Conservation (phyloP, 2,113 vertebrate species). For the Pao palembangensis region DNA sequence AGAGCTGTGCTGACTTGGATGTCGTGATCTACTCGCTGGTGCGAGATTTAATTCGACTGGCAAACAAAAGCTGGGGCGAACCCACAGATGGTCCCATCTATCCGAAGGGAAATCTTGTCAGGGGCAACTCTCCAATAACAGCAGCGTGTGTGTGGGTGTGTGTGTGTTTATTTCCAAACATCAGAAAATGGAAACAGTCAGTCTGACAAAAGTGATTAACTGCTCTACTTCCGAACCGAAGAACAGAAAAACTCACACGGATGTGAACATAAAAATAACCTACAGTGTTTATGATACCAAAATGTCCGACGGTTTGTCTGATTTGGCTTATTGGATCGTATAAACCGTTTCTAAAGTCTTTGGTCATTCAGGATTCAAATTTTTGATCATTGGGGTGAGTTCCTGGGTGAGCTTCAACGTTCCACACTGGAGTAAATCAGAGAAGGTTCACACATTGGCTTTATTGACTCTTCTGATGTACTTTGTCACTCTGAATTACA, state of each 20-base stretch:
- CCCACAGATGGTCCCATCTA: conserved; percentile 52
- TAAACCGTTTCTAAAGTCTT: too few relatives aligned
- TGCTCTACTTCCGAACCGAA: conserved; percentile 16
- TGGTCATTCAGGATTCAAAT: too few relatives aligned
- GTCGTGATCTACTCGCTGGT: conserved; percentile 42
- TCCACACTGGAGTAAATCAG: conserved; percentile 14
- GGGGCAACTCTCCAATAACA: conserved; percentile 33
- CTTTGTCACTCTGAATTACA: conserved; percentile 42
- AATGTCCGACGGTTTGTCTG: too few relatives aligned
- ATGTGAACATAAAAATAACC: too few relatives aligned
- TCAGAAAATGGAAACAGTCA: conserved; percentile 13
- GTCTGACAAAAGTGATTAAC: conserved; percentile 18
- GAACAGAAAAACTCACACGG: not conserved
- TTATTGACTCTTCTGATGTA: conserved; percentile 38
- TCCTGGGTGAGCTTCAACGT: not conserved
- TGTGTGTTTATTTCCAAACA: conserved; percentile 16
- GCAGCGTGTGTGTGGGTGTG: not conserved
- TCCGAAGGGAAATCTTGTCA: conserved; percentile 54
- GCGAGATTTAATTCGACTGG: conserved; percentile 47
- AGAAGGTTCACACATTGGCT: conserved; percentile 15
- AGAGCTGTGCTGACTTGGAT: conserved; percentile 24
- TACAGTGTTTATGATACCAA: too few relatives aligned
- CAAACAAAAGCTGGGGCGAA: conserved; percentile 37
- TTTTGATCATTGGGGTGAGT: too few relatives aligned
- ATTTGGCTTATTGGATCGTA: too few relatives aligned